Conservation (phyloP, 2,113 vertebrate genomes). For the Myrmecobius fasciatus region DNA sequence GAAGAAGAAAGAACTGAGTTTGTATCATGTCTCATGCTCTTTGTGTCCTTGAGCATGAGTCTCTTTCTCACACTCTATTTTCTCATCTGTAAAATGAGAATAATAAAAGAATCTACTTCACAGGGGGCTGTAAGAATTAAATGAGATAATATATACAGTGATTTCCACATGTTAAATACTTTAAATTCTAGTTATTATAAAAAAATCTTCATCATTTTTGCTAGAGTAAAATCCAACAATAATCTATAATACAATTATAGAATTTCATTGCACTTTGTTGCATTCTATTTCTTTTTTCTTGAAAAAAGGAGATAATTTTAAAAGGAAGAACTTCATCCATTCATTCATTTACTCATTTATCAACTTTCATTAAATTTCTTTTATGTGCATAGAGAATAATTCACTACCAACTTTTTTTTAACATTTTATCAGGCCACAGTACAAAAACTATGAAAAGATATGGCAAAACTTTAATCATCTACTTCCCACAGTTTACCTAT, state of each 20-base stretch:
- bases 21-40: neutral
- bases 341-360: neutral
- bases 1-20: neutral
- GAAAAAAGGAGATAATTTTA: neutral
- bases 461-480: neutral
- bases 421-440: no score
- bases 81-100: neutral
- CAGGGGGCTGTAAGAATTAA: neutral
- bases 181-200: neutral
- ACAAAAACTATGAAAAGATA: constrained; percentile 28
- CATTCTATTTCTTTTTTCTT: neutral
- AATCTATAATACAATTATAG: neutral
- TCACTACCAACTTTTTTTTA: neutral
- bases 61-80: neutral
- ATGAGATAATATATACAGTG: neutral
- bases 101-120: neutral
- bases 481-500: neutral
- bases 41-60: neutral
- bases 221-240: neutral
- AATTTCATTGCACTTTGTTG: neutral
- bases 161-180: neutral
- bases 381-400: neutral
- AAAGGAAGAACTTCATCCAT: neutral
- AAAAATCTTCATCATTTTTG: neutral
- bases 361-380: neutral